These are phyloP conservation scores for Planococcus citri DNA, from an alignment of 1,140 invertebrate species.

Conservation along the genomic window DNA sequence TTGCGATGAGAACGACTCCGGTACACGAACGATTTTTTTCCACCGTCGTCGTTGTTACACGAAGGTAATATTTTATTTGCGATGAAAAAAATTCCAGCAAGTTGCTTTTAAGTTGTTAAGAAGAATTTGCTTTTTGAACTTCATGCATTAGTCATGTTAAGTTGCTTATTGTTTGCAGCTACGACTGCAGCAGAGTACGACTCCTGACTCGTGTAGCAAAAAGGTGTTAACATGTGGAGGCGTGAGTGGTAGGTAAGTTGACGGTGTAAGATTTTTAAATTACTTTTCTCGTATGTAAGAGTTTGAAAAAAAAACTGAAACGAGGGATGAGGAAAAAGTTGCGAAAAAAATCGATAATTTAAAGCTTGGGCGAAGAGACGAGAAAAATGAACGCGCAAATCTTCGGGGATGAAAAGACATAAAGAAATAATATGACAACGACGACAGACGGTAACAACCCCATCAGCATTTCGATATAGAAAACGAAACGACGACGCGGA, in stretches of 20 bases:
- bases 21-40: background rate
- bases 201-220: too few species aligned
- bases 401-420: slow-evolving; percentile 1
- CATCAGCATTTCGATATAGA: background rate
- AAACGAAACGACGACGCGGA: slow-evolving; percentile 1
- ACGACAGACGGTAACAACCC: background rate
- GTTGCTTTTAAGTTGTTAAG: background rate
- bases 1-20: background rate
- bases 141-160: slow-evolving; percentile 3
- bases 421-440: slow-evolving; percentile 7
- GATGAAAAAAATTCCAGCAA: background rate
- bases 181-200: too few species aligned
- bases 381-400: background rate
- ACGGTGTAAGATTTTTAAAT: background rate
- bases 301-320: too few species aligned
- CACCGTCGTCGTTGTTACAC: background rate
- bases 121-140: background rate
- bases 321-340: background rate
- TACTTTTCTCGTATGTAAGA: background rate
- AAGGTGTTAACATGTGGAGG: too few species aligned
- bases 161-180: background rate
- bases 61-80: background rate
- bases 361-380: background rate
- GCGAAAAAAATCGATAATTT: background rate
- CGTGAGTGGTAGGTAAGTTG: too few species aligned